Evolutionary conservation across 2,888 invertebrate species (phyloP).

Genomic region (Drosophila anomalipes): DNA sequence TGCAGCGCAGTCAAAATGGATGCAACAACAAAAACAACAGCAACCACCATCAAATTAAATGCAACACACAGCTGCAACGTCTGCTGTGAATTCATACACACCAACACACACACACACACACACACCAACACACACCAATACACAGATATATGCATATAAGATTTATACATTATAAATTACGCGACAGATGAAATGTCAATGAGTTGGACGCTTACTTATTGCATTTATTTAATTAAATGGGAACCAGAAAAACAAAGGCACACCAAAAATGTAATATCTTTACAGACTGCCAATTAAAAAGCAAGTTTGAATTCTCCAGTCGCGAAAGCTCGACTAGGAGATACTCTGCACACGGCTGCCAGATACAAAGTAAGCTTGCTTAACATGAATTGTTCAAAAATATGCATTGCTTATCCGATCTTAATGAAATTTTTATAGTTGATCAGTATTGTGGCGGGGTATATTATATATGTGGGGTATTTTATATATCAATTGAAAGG

Average conservation of each 20-base stretch:
- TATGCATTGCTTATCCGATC: not conserved
- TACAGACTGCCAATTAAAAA: not conserved
- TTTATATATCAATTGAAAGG: rapidly evolving
- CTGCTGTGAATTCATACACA: slow-evolving; percentile 35
- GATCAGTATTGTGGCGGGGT: not conserved
- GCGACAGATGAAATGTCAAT: slow-evolving; percentile 81
- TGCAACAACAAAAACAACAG: slow-evolving; percentile 49
- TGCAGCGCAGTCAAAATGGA: slow-evolving; percentile 70
- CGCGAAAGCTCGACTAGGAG: not conserved
- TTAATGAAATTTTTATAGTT: not conserved
- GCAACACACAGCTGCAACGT: slow-evolving; percentile 31
- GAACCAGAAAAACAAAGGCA: slow-evolving; percentile 9
- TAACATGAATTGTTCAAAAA: not conserved
- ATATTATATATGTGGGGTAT: not conserved
- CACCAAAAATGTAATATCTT: not conserved
- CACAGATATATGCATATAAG: slow-evolving; percentile 58
- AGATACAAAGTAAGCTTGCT: not conserved
- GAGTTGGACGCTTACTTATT: slow-evolving; percentile 70
- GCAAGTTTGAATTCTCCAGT: not conserved
- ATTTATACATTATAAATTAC: slow-evolving; percentile 80
- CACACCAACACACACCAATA: not conserved
- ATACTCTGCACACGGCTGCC: not conserved
- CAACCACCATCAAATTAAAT: slow-evolving; percentile 14
- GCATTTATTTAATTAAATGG: slow-evolving; percentile 79
- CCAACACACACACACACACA: slow-evolving; percentile 8